A percentile compares a stretch with the other conserved stretches of the same genome.
Evolutionary conservation across 2,113 vertebrate genomes (phyloP).

Genomic region (Pandion haliaetus): DNA sequence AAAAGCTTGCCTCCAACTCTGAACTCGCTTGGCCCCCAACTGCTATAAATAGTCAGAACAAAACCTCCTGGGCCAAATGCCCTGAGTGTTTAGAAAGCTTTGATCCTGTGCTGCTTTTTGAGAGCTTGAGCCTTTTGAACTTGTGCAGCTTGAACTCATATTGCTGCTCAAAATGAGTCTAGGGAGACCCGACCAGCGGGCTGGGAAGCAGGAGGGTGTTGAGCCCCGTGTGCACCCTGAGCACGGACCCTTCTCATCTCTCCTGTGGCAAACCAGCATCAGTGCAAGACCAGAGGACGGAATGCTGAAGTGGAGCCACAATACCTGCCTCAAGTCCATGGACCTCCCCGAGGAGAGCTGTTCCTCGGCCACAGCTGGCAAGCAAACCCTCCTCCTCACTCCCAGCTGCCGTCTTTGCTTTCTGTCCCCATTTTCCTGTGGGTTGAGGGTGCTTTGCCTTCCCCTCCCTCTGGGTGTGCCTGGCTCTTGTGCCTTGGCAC

Average conservation of each 20-base stretch:
- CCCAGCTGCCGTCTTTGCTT: fast-evolving
- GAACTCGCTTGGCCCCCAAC: constrained; percentile 38
- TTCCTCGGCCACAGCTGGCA: not conserved
- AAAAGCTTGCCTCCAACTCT: constrained; percentile 52
- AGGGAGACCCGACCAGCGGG: fast-evolving
- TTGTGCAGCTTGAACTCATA: not conserved
- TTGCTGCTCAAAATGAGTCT: not conserved
- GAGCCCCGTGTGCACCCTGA: not conserved
- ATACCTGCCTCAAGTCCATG: fast-evolving
- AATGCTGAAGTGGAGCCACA: fast-evolving
- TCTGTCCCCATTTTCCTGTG: fast-evolving
- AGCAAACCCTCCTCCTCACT: not conserved
- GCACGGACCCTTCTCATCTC: not conserved
- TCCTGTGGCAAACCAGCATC: not conserved
- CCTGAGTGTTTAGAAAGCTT: constrained; percentile 53
- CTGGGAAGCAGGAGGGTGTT: not conserved
- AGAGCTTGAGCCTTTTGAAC: not conserved
- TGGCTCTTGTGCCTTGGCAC: not conserved
- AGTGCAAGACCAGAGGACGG: not conserved
- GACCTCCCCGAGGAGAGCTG: not conserved
- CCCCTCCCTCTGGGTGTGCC: not conserved
- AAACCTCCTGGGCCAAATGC: constrained; percentile 39
- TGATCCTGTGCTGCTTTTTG: not conserved
- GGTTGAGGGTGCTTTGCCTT: not conserved
- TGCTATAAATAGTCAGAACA: constrained; percentile 61